Base-by-base conservation (phyloP, 1,140 invertebrate species). In the Leguminivora glycinivorella region DNA sequence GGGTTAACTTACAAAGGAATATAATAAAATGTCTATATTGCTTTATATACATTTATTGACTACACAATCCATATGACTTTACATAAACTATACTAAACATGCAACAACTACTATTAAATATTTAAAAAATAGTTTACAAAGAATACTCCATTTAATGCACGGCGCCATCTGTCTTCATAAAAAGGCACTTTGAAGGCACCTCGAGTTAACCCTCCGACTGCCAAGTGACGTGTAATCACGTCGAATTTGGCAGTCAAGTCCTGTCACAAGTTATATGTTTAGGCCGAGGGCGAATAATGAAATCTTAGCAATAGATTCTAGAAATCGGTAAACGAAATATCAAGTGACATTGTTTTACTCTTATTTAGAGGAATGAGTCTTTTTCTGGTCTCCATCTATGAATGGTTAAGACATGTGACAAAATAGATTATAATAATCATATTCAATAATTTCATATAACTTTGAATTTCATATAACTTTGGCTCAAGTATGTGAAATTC, bases 131-230 rank as follows among this genome's bases (percentile, higher is more conserved):
- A 71, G 70, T 68, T 68, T 69, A 68, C 34, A 68, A 38, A 17
- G 81, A 79, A 83, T 84, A 85, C 83, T 85, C 83, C 82, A 63
- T 63, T 72, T 75, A 73, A 72, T 52, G 77, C 79, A 84, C 80
- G 67, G 29, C 26, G 34, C 67, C 70, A 77, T 52, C 47, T 22
- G 14, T 63, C 60, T 63, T 7, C 81, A 77, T 69, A 75, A 72
- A 72, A 63, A 79, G 77, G 81, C 80, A 83, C 79, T 69, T 70
- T 40, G 69, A 79, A 83, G 75, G 74, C 77, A 78, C 74, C 40
- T 22, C 22, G 12, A 31, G 26, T 19, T 22, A 67, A 22, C 47
- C 47, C 19, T 52, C 22, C 10, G 17, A 9, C 47, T 7, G 19
- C 17, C n/a, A 19, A 1, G 6, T 47, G 43, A 47, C 43, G 43